Evolutionary conservation across 2,888 invertebrate species (phyloP).

Genomic region (Sthenelais limicola): DNA sequence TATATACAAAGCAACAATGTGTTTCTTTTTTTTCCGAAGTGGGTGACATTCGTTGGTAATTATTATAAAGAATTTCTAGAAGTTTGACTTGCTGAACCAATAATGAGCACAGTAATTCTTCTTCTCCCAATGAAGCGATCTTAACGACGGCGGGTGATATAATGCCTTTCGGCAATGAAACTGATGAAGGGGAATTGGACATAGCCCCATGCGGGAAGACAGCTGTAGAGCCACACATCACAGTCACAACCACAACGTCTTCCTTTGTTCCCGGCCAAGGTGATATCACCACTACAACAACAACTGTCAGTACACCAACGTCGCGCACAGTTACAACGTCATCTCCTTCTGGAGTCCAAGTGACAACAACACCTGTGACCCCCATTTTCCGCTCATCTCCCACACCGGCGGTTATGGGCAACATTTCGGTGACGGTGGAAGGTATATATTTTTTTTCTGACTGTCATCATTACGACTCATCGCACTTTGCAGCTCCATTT

Average conservation of each 20-base stretch:
- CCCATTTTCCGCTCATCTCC: slow-evolving; percentile 5
- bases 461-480: slow-evolving; percentile 3
- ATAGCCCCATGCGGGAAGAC: too few relatives aligned
- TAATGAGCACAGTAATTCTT: too few relatives aligned
- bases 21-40: too few relatives aligned
- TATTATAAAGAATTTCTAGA: too few relatives aligned
- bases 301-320: background rate
- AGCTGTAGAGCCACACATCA: background rate
- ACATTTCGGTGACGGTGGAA: slow-evolving; percentile 8
- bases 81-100: too few relatives aligned
- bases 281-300: background rate
- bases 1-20: too few relatives aligned
- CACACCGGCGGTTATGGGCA: slow-evolving; percentile 3
- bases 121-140: slow-evolving; percentile 50
- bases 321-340: slow-evolving; percentile 17
- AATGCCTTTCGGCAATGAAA: slow-evolving; percentile 47
- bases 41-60: too few relatives aligned
- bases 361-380: slow-evolving; percentile 9
- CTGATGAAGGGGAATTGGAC: too few relatives aligned
- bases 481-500: too few relatives aligned
- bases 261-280: slow-evolving; percentile 7
- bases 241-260: slow-evolving; percentile 2
- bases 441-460: background rate
- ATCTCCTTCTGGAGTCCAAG: background rate
- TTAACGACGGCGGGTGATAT: slow-evolving; percentile 49